A percentile compares a stretch with the other conserved stretches of the same genome.
These are phyloP conservation scores for Hyperopisus bebe DNA, from an alignment of 2,113 vertebrate genomes.

Conservation along the genomic window DNA sequence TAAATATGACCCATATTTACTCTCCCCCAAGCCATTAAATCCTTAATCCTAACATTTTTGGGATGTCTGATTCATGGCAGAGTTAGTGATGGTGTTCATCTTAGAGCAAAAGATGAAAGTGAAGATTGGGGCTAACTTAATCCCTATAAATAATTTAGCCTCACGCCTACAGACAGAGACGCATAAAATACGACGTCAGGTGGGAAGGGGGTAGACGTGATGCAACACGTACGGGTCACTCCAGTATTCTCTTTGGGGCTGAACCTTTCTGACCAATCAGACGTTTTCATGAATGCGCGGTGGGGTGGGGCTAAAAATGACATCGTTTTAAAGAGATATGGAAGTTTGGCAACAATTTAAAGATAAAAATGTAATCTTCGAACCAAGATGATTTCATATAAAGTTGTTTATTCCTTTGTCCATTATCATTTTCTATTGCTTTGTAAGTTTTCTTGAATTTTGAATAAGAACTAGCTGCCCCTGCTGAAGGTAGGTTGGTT, in stretches of 20 bases:
- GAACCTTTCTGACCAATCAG: not conserved
- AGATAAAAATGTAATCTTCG: not conserved
- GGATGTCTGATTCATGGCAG: not conserved
- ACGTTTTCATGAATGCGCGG: not conserved
- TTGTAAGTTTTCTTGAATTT: not conserved
- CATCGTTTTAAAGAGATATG: not conserved
- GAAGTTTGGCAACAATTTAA: not conserved
- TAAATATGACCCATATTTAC: not conserved
- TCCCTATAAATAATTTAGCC: not conserved
- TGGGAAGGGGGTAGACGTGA: not conserved
- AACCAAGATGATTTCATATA: not conserved
- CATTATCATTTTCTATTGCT: not conserved
- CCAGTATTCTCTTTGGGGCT: not conserved
- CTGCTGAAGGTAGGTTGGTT: not conserved
- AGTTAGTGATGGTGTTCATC: not conserved
- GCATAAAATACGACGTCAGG: not conserved
- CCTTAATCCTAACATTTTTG: not conserved
- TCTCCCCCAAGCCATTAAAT: not conserved
- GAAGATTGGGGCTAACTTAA: not conserved
- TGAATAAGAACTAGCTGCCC: not conserved
- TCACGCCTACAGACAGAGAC: not conserved
- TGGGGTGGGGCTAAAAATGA: not conserved
- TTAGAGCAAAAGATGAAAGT: not conserved
- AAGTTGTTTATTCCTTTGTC: not conserved
- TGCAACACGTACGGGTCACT: not conserved